Base-by-base conservation (phyloP, 92 coral and sea anemone genomes). In the Pocillopora meandrina region DNA sequence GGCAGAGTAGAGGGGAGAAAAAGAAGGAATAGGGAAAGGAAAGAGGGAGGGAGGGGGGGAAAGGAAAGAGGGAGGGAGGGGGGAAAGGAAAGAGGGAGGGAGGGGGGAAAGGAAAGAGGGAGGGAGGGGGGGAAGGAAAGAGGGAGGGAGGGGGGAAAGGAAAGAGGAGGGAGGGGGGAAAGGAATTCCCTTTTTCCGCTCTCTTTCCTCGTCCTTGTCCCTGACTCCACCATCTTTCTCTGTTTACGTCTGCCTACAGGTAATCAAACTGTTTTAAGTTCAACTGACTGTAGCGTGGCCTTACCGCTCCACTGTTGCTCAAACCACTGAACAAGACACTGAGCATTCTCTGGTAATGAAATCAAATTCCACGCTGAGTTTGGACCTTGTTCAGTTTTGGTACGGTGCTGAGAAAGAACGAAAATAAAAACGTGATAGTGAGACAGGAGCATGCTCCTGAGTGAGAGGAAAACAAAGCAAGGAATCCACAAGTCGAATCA, bases 261-360 rank as follows among this genome's bases (percentile, higher is more conserved):
- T 65, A 35, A 65, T 65, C 34, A 65, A 42, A 64, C 36, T 21
- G 36, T 20, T 20, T 10, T 5, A 65, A 2, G 13, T 16, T 1
- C 35, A 16, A 26, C 34, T 8, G 31, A 65, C 12, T 23, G 2
- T 47, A 31, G 18, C 23, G n/a, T 56, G 3, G 23, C 69, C 92
- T 86, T 84, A 95, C 98, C 95, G 87, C 87, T 92, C 98, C 98
- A 96, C 36, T 88, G 91, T 49, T 92, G 90, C 70, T 87, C 93
- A 77, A 95, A 95, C 95, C 98, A 94, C 77, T 90, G 91, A 57
- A 95, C 89, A 75, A 92, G 86, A 49, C 88, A 89, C 62, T 84
- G 95, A 1, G 93, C 95, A 75, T 93, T 93, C 82, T 93, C 97
- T 18, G 97, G 97, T 9, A 93, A 62, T 35, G 80, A 74, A 73